phyloP scores from a whole-genome alignment of 2,797 vertebrate species.

The Toxotes lorentzi region DNA sequence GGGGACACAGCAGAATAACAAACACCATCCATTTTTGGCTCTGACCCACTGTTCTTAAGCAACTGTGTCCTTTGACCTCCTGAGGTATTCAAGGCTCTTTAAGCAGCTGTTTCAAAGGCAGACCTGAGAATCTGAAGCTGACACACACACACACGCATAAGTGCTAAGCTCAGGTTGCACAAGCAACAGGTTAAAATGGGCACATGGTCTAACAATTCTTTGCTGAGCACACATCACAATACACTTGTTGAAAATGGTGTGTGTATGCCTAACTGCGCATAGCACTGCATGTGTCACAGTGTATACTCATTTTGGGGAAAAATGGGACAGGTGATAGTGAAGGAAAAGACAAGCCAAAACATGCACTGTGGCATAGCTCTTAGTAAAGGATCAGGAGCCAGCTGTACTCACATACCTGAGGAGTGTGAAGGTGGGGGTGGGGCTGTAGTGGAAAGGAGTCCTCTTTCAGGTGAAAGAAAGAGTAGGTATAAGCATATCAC shows the following conservation, averaged over 20 bases:
- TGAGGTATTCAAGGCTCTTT: constrained; percentile 68
- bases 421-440: constrained; percentile 58
- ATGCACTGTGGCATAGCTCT: constrained; percentile 59
- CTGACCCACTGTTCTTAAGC: constrained; percentile 59
- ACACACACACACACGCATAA: constrained; percentile 20
- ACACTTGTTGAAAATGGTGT: constrained; percentile 18
- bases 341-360: constrained; percentile 70
- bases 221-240: constrained; percentile 24
- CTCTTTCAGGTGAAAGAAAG: constrained; percentile 8
- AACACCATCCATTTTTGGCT: constrained; percentile 53
- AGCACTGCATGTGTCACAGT: background rate
- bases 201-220: constrained; percentile 32
- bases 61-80: constrained; percentile 72
- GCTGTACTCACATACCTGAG: constrained; percentile 79
- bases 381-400: constrained; percentile 58
- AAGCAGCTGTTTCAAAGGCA: constrained; percentile 74
- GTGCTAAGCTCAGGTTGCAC: constrained; percentile 56
- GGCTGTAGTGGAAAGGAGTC: constrained; percentile 32
- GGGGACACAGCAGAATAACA: constrained; percentile 18
- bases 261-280: background rate
- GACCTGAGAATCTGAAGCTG: constrained; percentile 52
- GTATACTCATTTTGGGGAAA: constrained; percentile 20
- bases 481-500: constrained; percentile 2
- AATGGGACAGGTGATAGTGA: constrained; percentile 28
- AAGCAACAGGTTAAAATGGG: constrained; percentile 56